These are phyloP conservation scores for Papilio gigon DNA, from an alignment of 2,888 invertebrate genomes.

Conservation along the genomic window DNA sequence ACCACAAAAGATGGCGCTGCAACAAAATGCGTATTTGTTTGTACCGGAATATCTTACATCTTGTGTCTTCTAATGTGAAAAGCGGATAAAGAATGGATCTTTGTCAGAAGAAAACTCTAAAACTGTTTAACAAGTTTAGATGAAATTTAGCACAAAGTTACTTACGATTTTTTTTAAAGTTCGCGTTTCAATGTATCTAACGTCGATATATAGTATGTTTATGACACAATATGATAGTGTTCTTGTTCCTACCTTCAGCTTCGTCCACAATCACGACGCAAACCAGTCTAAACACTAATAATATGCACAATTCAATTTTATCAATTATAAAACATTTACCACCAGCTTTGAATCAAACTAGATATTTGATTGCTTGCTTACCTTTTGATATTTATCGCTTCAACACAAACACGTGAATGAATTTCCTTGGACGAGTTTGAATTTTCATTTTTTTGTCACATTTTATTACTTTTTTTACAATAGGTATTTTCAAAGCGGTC, in stretches of 20 bases:
- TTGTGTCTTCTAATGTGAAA: no score
- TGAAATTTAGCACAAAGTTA: no score
- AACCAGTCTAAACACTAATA: neutral
- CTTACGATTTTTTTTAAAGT: neutral
- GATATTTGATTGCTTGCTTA: constrained; percentile 15
- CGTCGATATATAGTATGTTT: neutral
- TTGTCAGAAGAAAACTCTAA: no score
- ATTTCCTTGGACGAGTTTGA: neutral
- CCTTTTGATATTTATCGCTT: constrained; percentile 25
- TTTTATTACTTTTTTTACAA: neutral
- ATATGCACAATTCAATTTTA: constrained; percentile 33
- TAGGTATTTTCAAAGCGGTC: no score
- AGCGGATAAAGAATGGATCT: no score
- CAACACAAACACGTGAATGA: neutral
- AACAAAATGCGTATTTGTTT: neutral
- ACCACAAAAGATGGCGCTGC: neutral
- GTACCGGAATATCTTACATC: no score
- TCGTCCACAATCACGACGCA: constrained; percentile 22
- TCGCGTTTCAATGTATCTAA: neutral
- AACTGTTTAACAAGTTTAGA: no score
- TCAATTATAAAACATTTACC: constrained; percentile 7
- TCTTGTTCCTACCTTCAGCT: constrained; percentile 16
- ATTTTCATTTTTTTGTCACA: neutral
- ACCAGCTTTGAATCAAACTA: constrained; percentile 7
- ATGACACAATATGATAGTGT: constrained; percentile 15